These are phyloP conservation scores for Quiscalus mexicanus DNA, from an alignment of 2,113 vertebrate genomes.

Conservation along the genomic window DNA sequence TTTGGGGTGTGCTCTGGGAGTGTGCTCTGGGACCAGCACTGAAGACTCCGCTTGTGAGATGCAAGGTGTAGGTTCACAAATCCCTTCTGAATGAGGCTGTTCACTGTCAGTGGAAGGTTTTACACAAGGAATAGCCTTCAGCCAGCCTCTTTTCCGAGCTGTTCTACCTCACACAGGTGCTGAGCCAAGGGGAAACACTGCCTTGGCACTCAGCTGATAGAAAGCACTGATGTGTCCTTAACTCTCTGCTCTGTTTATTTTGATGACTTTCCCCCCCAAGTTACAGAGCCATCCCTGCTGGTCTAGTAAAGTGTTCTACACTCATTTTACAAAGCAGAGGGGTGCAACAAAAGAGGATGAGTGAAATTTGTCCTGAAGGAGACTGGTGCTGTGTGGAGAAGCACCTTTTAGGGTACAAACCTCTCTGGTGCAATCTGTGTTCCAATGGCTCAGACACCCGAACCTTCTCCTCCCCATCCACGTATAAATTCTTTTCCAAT, in stretches of 20 bases:
- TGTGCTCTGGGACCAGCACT: neutral
- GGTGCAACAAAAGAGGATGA: neutral
- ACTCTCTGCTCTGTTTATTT: neutral
- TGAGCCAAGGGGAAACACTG: neutral
- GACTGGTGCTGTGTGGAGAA: neutral
- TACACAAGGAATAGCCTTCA: neutral
- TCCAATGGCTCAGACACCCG: neutral
- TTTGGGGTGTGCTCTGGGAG: neutral
- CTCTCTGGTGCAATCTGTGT: neutral
- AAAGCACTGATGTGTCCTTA: neutral
- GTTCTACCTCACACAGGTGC: accelerated
- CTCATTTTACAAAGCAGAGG: neutral
- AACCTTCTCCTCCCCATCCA: neutral
- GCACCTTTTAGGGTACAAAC: neutral
- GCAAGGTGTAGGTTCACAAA: neutral
- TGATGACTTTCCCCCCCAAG: neutral
- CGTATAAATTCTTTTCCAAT: neutral
- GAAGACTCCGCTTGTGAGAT: neutral
- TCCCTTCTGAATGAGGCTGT: neutral
- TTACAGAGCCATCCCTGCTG: neutral
- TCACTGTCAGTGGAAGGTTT: neutral
- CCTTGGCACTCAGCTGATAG: neutral
- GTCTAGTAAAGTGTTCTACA: neutral
- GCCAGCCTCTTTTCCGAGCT: neutral
- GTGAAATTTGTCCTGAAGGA: neutral